Evolutionary conservation across 2,888 invertebrate species (phyloP), one percentile per base, ranked within the genome.

Genomic region (Rhingia rostrata): DNA sequence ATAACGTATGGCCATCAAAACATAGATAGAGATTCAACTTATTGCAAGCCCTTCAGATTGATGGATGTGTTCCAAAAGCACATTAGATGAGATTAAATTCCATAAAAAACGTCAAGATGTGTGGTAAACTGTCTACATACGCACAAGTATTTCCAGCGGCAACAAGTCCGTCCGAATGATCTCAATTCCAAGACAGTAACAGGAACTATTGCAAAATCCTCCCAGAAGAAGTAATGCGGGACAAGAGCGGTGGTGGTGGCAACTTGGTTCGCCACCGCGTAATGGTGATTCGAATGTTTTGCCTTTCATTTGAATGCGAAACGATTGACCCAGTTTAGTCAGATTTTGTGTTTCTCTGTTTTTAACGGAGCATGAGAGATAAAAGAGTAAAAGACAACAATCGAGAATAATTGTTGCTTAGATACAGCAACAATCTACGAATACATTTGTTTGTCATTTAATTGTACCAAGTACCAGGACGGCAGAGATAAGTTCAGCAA

Each of bases 281-380:
- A 14, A 37, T 22, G 49, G 49, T 63, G 10, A 60, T 35, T 10
- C 3, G 9, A n/a, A 39, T 51, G 9, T 39, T 51, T n/a, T 56
- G 47, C 30, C 56, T 69, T 56, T 56, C 47, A 56, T 56, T 69
- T 56, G 45, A 69, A 69, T 69, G 69, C 30, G 56, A 69, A 69
- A 69, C 56, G 45, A 69, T 56, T 69, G 56, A 69, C 69, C 69
- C 56, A 69, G 45, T 69, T 69, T 22, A 37, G 22, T 43, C 5
- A 41, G 43, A 12, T 33, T 54, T 35, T 12, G 22, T 22, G 1
- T 22, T 22, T 22, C 22, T 22, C 22, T 22, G 22, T 37, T 56
- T 9, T 56, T 56, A 56, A 69, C 56, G 56, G 69, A n/a, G n/a
- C 33, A 43, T 69, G 33, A 39, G 12, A 39, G 39, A 69, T 47